Percentiles rank a stretch among this genome's conserved stretches.
Conservation (phyloP, 2,797 vertebrate genomes). For the Holocentrus rufus region DNA sequence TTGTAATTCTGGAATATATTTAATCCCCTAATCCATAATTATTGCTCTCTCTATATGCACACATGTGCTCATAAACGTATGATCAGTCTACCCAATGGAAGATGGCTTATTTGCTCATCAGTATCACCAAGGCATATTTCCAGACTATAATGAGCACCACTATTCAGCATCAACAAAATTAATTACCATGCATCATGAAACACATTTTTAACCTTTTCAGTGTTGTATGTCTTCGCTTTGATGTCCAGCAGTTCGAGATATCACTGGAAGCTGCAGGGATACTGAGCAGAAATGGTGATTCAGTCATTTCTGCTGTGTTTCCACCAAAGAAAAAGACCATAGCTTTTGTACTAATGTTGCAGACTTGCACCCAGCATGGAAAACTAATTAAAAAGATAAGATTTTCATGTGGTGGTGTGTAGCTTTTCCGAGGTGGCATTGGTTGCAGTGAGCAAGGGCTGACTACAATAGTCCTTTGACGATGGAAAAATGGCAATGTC, state of each 20-base stretch:
- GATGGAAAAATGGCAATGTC: constrained; percentile 76
- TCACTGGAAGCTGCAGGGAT: constrained; percentile 36
- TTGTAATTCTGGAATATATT: constrained; percentile 47
- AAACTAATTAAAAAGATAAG: constrained; percentile 81
- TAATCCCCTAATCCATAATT: constrained; percentile 63
- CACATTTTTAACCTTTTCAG: constrained; percentile 53
- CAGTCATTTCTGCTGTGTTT: constrained; percentile 39
- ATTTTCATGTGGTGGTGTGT: constrained; percentile 64
- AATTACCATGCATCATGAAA: constrained; percentile 32
- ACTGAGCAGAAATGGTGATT: constrained; percentile 38
- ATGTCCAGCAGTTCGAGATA: constrained; percentile 26
- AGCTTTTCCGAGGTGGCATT: constrained; percentile 67
- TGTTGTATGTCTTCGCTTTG: constrained; percentile 26
- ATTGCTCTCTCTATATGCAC: constrained; percentile 19
- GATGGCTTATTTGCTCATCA: constrained; percentile 36
- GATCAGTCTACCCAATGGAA: constrained; percentile 19
- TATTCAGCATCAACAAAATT: constrained; percentile 23
- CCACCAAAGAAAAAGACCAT: constrained; percentile 32
- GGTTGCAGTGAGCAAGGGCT: constrained; percentile 65
- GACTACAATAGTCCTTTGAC: constrained; percentile 79
- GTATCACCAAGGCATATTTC: neutral
- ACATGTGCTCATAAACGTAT: constrained; percentile 6
- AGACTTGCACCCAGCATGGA: constrained; percentile 59
- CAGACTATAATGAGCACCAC: neutral
- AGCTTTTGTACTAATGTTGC: constrained; percentile 69